Base-by-base conservation (phyloP, 1,140 invertebrate species). In the Thaumatotibia leucotreta region DNA sequence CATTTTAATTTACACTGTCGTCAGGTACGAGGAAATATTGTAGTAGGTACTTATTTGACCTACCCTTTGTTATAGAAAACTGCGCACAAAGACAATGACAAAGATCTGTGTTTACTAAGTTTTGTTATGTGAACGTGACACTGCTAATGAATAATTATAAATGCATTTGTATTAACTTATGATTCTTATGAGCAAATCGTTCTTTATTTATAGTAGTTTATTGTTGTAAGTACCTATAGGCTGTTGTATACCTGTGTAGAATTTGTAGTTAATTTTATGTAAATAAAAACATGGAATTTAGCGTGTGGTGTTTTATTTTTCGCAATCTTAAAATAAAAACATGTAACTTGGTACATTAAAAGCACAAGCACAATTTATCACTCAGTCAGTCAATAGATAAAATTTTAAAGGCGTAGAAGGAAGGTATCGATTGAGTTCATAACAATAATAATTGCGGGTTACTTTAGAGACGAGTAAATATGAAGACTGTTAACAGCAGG, bases 321-420 rank as follows among this genome's bases (percentile, higher is more conserved):
- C 78, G 82, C 82, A 86, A 76, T 79, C 79, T 82, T 83, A 88
- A 85, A 82, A 79, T 83, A 80, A 90, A 88, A 84, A 90, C 81
- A 88, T 85, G 82, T 86, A 84, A 90, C 84, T 86, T 84, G 83
- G 80, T 88, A 92, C 88, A 91, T 88, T 91, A 84, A 89, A 92
- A 92, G 91, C 91, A 89, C 84, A 91, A 92, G 89, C 89, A 85
- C 81, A 87, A 84, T 88, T 78, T 89, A 90, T 91, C 88, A 88
- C 86, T 90, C 82, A 82, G 78, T 91, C 90, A 89, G 88, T 91
- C 88, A 86, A 84, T 86, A 89, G 81, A 89, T 80, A 84, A 84
- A 80, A 81, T 70, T 80, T 86, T 75, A 86, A 90, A 91, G 89
- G 87, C 89, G 79, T 85, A 83, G 82, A 86, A 87, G 88, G 88